Percentiles rank a stretch among this genome's conserved stretches.
Conservation (phyloP, 2,113 vertebrate genomes). For the Pitta sordida region DNA sequence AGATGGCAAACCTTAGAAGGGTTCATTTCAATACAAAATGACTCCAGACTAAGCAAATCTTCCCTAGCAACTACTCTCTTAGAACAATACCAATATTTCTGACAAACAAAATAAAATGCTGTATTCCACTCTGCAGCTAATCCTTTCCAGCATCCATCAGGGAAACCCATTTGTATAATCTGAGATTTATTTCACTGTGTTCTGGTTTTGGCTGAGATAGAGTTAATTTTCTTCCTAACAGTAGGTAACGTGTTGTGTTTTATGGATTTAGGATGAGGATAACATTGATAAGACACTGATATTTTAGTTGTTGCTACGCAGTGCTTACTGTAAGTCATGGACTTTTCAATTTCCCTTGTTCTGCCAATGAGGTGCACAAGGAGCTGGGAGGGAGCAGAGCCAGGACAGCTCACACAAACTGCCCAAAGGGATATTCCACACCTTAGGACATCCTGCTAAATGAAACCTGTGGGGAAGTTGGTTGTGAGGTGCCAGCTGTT, state of each 20-base stretch:
- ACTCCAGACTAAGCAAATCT: background rate
- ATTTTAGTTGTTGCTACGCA: background rate
- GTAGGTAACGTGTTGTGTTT: background rate
- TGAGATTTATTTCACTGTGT: background rate
- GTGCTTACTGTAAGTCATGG: background rate
- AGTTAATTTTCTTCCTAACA: background rate
- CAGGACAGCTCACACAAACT: background rate
- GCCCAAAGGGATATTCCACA: background rate
- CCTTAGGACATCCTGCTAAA: background rate
- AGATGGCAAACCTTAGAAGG: background rate
- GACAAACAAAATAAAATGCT: background rate
- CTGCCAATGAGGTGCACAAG: background rate
- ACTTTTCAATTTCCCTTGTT: background rate
- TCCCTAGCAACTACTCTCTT: background rate
- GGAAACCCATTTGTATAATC: background rate
- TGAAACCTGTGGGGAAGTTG: background rate
- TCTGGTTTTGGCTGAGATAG: background rate
- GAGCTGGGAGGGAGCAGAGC: background rate
- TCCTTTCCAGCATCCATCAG: background rate
- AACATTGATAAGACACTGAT: background rate
- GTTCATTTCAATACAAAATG: background rate
- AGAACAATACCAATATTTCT: background rate
- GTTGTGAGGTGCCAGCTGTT: rapidly evolving
- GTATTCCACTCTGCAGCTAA: background rate
- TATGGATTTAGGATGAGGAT: background rate